Conservation (phyloP, 1,140 invertebrate genomes). For the Drosophila serrata region DNA sequence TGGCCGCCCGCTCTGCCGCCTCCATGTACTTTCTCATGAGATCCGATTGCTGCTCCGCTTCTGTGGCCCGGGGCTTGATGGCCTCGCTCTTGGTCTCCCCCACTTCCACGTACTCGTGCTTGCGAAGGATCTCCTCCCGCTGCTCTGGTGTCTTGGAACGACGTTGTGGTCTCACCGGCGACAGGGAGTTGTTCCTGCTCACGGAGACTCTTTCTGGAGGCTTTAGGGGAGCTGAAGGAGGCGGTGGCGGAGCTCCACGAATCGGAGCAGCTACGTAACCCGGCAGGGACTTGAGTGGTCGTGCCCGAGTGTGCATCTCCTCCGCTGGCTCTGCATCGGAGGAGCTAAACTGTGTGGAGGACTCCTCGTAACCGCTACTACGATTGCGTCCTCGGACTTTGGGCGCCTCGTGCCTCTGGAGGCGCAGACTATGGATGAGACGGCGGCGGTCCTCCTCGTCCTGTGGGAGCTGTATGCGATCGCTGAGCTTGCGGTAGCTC, state of each 20-base stretch:
- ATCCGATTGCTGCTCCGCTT: conserved; percentile 55
- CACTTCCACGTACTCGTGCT: conserved; percentile 59
- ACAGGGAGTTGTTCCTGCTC: conserved; percentile 67
- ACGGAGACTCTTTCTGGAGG: conserved; percentile 51
- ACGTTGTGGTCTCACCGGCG: conserved; percentile 72
- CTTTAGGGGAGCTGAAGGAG: conserved; percentile 11
- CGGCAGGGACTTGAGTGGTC: conserved; percentile 8
- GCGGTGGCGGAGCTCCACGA: conserved; percentile 61
- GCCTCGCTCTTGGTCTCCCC: conserved; percentile 38
- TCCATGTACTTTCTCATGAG: conserved; percentile 65
- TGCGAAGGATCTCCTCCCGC: conserved; percentile 41
- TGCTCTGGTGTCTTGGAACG: conserved; percentile 80
- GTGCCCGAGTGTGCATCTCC: conserved; percentile 27
- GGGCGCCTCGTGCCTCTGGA: conserved; percentile 69
- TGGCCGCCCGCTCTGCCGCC: conserved; percentile 60
- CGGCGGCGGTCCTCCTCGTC: conserved; percentile 77
- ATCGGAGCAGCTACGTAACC: conserved; percentile 63
- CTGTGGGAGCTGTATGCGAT: conserved; percentile 76
- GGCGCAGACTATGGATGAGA: conserved; percentile 72
- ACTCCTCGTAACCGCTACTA: conserved; percentile 79
- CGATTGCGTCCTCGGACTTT: conserved; percentile 54
- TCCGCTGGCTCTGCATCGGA: conserved; percentile 75
- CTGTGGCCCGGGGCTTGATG: conserved; percentile 27
- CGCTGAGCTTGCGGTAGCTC: conserved; percentile 81
- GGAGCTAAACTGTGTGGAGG: conserved; percentile 81